Percentiles rank a stretch among this genome's conserved stretches.
Evolutionary conservation across 2,888 invertebrate species (phyloP).

Genomic region (Megastigmus dorsalis): DNA sequence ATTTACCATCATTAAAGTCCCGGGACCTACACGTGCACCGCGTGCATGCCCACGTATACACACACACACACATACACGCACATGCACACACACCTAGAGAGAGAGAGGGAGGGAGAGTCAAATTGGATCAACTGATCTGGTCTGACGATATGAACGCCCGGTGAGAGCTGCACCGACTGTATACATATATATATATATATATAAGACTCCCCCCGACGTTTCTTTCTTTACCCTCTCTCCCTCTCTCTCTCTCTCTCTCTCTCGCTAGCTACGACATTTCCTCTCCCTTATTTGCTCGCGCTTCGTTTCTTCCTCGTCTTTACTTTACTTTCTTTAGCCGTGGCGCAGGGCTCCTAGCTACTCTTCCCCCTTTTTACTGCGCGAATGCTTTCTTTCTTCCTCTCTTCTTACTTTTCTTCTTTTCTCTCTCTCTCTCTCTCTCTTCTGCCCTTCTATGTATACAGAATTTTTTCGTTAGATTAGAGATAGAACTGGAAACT

Average conservation of each 20-base stretch:
- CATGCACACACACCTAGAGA: background rate
- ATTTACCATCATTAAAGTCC: slow-evolving; percentile 47
- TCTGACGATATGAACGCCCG: slow-evolving; percentile 60
- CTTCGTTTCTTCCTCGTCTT: slow-evolving; percentile 6
- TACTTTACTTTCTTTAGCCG: background rate
- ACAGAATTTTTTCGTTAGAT: slow-evolving; percentile 12
- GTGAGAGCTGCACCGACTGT: background rate
- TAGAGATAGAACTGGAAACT: background rate
- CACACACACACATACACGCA: background rate
- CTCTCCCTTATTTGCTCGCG: slow-evolving; percentile 5
- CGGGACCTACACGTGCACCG: background rate
- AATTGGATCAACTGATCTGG: slow-evolving; percentile 65
- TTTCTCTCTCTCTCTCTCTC: too few relatives aligned
- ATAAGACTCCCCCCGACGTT: slow-evolving; percentile 47
- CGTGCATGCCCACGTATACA: too few relatives aligned
- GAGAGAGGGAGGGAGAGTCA: slow-evolving; percentile 55
- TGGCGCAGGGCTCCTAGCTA: background rate
- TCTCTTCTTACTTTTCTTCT: too few relatives aligned
- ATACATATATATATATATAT: too few relatives aligned
- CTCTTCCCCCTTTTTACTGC: background rate
- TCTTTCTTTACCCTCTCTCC: slow-evolving; percentile 14
- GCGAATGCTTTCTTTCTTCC: background rate
- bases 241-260: slow-evolving; percentile 8
- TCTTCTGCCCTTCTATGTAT: too few relatives aligned
- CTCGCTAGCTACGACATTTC: slow-evolving; percentile 31